A percentile compares a stretch with the other conserved stretches of the same genome.
Conservation (phyloP, 2,797 vertebrate genomes). For the Macrochelys suwanniensis region DNA sequence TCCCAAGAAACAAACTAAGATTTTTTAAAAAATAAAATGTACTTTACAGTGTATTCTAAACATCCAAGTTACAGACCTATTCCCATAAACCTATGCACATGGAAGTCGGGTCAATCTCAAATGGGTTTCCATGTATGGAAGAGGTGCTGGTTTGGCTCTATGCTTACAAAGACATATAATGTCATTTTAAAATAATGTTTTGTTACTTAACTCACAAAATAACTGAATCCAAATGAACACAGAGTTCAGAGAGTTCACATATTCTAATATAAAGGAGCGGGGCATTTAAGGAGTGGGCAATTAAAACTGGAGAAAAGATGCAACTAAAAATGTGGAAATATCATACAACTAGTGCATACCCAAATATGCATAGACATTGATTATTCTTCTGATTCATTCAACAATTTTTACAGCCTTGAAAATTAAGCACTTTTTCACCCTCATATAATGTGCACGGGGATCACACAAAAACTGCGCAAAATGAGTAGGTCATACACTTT, state of each 20-base stretch:
- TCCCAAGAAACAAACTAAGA: conserved; percentile 51
- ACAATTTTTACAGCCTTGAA: conserved; percentile 34
- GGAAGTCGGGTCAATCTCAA: not conserved
- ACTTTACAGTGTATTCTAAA: conserved; percentile 28
- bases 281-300: not conserved
- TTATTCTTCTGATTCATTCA: conserved; percentile 3
- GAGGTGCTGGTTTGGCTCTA: not conserved
- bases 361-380: conserved; percentile 23
- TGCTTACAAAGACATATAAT: not conserved
- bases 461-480: not conserved
- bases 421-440: not conserved
- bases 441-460: not conserved
- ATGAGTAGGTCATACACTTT: not conserved
- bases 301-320: conserved; percentile 27
- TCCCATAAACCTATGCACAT: not conserved
- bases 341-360: conserved; percentile 42
- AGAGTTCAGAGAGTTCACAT: conserved; percentile 61
- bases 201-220: conserved; percentile 64
- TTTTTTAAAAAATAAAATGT: conserved; percentile 16
- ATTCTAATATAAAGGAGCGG: not conserved
- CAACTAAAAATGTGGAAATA: conserved; percentile 36
- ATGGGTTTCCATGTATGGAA: not conserved
- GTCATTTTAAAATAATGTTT: not conserved
- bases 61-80: conserved; percentile 11
- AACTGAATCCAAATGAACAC: conserved; percentile 61